Percentiles rank a stretch among this genome's conserved stretches.
Conservation (phyloP, 2,888 invertebrate genomes). For the Spisula solida region DNA sequence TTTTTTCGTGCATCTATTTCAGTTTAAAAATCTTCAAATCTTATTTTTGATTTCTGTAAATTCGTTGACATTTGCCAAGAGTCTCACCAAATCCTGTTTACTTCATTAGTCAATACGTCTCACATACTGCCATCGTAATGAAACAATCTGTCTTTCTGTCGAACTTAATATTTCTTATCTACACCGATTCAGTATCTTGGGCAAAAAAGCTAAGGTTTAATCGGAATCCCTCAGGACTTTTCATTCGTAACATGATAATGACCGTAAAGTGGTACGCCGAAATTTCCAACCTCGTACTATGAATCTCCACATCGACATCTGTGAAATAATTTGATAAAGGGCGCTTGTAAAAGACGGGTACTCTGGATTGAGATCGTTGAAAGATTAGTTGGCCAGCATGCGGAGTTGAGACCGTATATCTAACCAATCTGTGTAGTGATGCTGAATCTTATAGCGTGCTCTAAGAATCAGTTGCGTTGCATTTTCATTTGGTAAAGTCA, state of each 20-base stretch:
- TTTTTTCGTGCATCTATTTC: neutral
- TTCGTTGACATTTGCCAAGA: constrained; percentile 21
- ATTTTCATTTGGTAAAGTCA: constrained; percentile 30
- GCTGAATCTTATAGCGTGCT: constrained; percentile 24
- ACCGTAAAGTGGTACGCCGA: constrained; percentile 21
- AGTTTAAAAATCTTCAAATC: neutral
- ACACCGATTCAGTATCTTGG: constrained; percentile 26
- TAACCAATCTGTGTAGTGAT: constrained; percentile 43
- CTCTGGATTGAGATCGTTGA: constrained; percentile 44
- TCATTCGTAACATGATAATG: constrained; percentile 45
- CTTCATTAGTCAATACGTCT: constrained; percentile 28
- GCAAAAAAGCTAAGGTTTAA: constrained; percentile 35
- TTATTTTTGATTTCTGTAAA: constrained; percentile 11
- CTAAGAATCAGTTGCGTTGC: constrained; percentile 12
- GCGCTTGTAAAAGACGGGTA: constrained; percentile 58
- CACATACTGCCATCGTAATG: constrained; percentile 48
- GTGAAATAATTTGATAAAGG: constrained; percentile 61
- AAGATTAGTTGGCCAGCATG: constrained; percentile 49
- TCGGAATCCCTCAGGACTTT: constrained; percentile 37
- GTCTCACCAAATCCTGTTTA: constrained; percentile 30
- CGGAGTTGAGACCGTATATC: constrained; percentile 42
- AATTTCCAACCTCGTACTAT: constrained; percentile 36
- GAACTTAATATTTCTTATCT: constrained; percentile 47
- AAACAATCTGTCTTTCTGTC: constrained; percentile 65
- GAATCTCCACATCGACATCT: constrained; percentile 51